phyloP scores from a whole-genome alignment of 2,113 vertebrate species.

The Passer montanus region DNA sequence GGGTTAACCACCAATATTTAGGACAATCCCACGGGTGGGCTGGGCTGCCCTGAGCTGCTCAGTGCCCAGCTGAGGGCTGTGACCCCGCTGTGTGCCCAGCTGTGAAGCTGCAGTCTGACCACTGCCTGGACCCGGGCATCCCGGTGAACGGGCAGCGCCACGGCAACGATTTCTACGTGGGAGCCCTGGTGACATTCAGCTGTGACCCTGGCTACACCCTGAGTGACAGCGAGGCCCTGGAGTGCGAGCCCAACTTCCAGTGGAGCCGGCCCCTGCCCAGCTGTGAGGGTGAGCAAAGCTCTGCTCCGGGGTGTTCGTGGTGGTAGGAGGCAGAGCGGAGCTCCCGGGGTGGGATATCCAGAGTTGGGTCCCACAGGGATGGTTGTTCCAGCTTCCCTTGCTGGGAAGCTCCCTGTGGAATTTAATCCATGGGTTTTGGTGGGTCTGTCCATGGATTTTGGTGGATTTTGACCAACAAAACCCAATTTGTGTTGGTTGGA shows the following conservation, averaged over 20 bases:
- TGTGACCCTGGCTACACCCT: slow-evolving; percentile 93
- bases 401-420: fast-evolving
- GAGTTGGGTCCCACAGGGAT: neutral
- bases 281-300: slow-evolving; percentile 86
- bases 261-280: slow-evolving; percentile 95
- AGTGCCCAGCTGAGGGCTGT: neutral
- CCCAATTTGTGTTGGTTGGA: neutral
- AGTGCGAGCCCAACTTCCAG: slow-evolving; percentile 97
- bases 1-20: neutral
- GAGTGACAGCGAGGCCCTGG: slow-evolving; percentile 86
- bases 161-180: slow-evolving; percentile 95
- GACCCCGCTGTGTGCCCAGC: slow-evolving; percentile 66
- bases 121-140: slow-evolving; percentile 95
- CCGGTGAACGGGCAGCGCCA: slow-evolving; percentile 94
- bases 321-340: neutral
- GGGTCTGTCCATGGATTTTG: neutral
- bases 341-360: neutral
- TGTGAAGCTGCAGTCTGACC: slow-evolving; percentile 92
- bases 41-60: neutral
- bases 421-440: neutral
- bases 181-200: slow-evolving; percentile 93
- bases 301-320: fast-evolving
- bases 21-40: fast-evolving
- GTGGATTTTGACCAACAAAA: neutral
- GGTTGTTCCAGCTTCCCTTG: fast-evolving